A percentile compares a stretch with the other conserved stretches of the same genome.
These are phyloP conservation scores for Myoxocephalus aenaeus DNA, from an alignment of 2,797 vertebrate genomes.

Conservation along the genomic window DNA sequence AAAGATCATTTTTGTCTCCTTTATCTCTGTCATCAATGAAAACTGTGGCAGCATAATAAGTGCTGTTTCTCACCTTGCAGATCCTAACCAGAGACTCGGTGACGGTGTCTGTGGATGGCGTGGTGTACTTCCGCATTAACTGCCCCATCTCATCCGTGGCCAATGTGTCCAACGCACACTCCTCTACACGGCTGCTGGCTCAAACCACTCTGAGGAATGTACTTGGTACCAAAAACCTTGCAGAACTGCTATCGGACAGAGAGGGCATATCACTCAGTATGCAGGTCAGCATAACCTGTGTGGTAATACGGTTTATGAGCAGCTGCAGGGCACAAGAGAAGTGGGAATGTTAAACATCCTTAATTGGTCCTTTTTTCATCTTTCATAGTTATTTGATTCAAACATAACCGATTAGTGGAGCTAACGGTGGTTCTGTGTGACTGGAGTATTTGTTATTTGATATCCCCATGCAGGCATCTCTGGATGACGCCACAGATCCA, in stretches of 20 bases:
- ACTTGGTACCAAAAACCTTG: slow-evolving; percentile 83
- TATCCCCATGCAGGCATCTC: slow-evolving; percentile 62
- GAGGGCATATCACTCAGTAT: slow-evolving; percentile 82
- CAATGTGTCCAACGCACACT: slow-evolving; percentile 79
- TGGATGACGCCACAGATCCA: slow-evolving; percentile 82
- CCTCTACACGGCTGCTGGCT: slow-evolving; percentile 80
- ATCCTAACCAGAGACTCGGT: slow-evolving; percentile 86
- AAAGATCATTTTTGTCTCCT: neutral
- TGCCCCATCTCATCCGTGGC: slow-evolving; percentile 84
- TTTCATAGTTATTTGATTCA: neutral
- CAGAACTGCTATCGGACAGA: slow-evolving; percentile 84
- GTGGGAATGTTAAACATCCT: neutral
- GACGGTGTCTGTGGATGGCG: slow-evolving; percentile 85
- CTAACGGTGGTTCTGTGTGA: neutral
- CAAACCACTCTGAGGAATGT: slow-evolving; percentile 86
- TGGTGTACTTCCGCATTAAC: slow-evolving; percentile 82
- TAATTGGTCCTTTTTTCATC: neutral
- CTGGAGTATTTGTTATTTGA: neutral
- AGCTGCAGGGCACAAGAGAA: neutral
- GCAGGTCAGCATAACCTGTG: slow-evolving; percentile 72
- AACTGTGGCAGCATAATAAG: neutral
- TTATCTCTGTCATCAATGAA: neutral
- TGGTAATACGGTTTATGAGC: neutral
- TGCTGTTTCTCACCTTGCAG: slow-evolving; percentile 46
- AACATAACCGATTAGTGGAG: neutral